Evolutionary conservation across 2,113 vertebrate genomes (phyloP).

Genomic region (Pelusios castaneus): DNA sequence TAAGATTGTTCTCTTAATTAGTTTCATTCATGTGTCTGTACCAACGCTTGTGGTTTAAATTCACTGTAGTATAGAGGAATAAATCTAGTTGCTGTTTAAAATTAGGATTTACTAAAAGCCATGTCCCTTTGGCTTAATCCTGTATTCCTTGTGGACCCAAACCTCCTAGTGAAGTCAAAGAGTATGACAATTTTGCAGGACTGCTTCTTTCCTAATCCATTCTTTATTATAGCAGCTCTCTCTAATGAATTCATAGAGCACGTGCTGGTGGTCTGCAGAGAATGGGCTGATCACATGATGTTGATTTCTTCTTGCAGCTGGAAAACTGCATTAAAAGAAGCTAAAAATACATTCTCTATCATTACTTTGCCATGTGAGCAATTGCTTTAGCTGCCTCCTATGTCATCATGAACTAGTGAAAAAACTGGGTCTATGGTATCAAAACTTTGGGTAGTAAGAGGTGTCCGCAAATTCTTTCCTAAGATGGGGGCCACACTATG

Average conservation of each 20-base stretch:
- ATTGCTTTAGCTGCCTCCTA: not conserved
- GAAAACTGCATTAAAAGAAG: not conserved
- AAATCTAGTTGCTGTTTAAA: slow-evolving; percentile 8
- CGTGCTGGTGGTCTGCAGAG: not conserved
- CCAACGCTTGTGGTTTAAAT: not conserved
- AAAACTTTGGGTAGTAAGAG: fast-evolving
- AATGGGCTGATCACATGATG: not conserved
- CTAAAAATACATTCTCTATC: not conserved
- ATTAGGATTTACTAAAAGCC: not conserved
- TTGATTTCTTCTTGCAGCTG: not conserved
- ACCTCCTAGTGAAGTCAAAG: not conserved
- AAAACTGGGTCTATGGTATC: not conserved
- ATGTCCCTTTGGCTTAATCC: not conserved
- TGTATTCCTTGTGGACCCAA: not conserved
- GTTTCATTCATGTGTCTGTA: not conserved
- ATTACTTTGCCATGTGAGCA: not conserved
- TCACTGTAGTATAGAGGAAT: not conserved
- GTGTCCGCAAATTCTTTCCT: not conserved
- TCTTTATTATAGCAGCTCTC: not conserved
- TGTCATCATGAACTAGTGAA: not conserved
- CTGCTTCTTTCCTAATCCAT: not conserved
- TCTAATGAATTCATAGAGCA: not conserved
- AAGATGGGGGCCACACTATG: not conserved
- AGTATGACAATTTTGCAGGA: not conserved
- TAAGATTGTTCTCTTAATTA: not conserved